Evolutionary conservation across 2,797 vertebrate genomes (phyloP), one percentile per base, ranked within the genome.

Genomic region (Dendrocincla tyrannina): DNA sequence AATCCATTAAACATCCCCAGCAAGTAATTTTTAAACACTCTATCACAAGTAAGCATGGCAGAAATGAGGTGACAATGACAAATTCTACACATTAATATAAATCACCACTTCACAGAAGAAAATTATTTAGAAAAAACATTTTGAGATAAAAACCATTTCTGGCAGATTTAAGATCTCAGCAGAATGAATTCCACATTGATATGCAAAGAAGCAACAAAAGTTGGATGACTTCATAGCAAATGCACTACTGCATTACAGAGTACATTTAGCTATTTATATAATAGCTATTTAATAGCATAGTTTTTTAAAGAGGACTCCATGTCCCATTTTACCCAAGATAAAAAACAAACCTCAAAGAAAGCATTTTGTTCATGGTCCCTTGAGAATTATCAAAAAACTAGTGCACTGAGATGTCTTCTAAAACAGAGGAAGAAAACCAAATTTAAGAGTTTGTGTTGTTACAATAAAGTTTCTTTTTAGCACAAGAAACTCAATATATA

Each of bases 21-120:
- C 55, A 91, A 94, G 66, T 63, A 27, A 80, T 89, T 93, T 88
- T 69, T 14, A 69, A 47, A 77, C 80, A 60, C 39, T 56, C 18
- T 87, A 44, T 88, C 72, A 64, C 53, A 72, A 89, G 58, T 15
- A 87, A 91, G 56, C n/a, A 64, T n/a, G 72, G 35, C 46, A 93
- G 69, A 94, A 94, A 92, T 52, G 47, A 93, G 33, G 79, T 91
- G 50, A 63, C 42, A 86, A 42, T 84, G 86, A 96, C 18, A 64
- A 85, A 88, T 47, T 74, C 69, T 84, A 84, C 17, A 7, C 27
- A 77, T 59, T 78, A 80, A 58, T 49, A 80, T 58, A 92, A 93
- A 89, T 39, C 53, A 83, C 4, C 49, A 72, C 32, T 81, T 67
- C 58, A 58, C 8, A 53, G 77, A 92, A 60, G 20, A 91, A 93